Evolutionary conservation across 2,888 invertebrate genomes (phyloP).

Genomic region (Cerastis rubricosa): DNA sequence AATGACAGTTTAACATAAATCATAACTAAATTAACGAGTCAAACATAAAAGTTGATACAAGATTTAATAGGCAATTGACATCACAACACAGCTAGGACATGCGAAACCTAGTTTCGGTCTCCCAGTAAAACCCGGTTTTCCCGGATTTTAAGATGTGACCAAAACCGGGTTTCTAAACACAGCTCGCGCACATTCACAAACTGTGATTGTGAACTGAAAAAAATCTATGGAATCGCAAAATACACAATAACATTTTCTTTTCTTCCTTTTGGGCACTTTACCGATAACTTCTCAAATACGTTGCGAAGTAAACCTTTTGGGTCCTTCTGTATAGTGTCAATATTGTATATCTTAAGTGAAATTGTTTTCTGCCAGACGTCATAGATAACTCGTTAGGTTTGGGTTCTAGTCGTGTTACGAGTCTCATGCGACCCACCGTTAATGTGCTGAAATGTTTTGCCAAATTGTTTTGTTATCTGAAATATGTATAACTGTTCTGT

Average conservation of each 20-base stretch:
- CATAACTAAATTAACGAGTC: neutral
- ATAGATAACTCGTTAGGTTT: constrained; percentile 63
- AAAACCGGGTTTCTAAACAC: too few species aligned
- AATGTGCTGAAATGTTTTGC: constrained; percentile 39
- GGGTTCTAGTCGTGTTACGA: constrained; percentile 31
- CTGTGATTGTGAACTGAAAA: too few species aligned
- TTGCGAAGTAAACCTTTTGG: constrained; percentile 16
- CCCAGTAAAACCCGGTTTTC: too few species aligned
- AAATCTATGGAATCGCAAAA: neutral
- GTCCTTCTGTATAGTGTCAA: neutral
- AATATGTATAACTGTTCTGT: neutral
- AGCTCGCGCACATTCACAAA: too few species aligned
- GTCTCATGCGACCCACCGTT: constrained; percentile 45
- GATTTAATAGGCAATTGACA: neutral
- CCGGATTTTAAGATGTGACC: too few species aligned
- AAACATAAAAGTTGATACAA: neutral
- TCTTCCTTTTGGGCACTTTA: neutral
- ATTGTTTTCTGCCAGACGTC: constrained; percentile 67
- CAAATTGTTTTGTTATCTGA: constrained; percentile 44
- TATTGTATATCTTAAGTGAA: constrained; percentile 59
- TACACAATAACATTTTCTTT: neutral
- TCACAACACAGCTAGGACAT: neutral
- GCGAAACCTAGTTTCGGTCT: too few species aligned
- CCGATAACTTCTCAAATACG: neutral
- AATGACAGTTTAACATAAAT: neutral